A percentile compares a stretch with the other conserved stretches of the same genome.
These are phyloP conservation scores for Oreochromis mossambicus DNA, from an alignment of 2,797 vertebrate species.

Conservation along the genomic window DNA sequence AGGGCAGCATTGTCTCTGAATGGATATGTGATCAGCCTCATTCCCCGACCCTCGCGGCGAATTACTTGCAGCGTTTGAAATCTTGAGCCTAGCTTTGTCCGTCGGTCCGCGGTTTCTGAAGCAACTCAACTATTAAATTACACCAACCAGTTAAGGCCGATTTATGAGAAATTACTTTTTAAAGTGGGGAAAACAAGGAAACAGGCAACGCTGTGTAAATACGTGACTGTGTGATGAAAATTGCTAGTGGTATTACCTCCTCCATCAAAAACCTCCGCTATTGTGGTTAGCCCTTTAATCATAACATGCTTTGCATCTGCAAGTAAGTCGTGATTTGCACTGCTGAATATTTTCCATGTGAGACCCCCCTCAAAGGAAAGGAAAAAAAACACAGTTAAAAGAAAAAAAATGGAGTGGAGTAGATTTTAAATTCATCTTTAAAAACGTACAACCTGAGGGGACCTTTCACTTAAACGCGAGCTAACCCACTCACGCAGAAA, in stretches of 20 bases:
- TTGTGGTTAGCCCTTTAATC: background rate
- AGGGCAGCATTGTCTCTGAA: background rate
- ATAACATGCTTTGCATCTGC: background rate
- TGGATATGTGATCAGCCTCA: background rate
- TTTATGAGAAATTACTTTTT: background rate
- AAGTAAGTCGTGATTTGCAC: background rate
- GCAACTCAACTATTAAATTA: background rate
- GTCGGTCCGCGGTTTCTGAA: background rate
- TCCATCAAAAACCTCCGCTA: background rate
- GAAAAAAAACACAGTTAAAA: background rate
- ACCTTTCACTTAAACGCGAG: conserved; percentile 26
- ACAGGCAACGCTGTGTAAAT: background rate
- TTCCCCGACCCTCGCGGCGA: background rate
- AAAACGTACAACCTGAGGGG: conserved; percentile 13
- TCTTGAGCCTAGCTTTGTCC: background rate
- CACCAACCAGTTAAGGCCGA: background rate
- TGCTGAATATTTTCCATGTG: background rate
- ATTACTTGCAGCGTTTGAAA: background rate
- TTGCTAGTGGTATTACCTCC: background rate
- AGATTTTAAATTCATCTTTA: conserved; percentile 14
- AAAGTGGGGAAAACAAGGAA: background rate
- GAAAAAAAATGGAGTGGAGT: background rate
- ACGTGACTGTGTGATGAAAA: background rate
- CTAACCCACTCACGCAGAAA: conserved; percentile 38
- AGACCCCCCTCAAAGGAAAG: background rate